Base-by-base conservation (phyloP, 2,113 vertebrate species). In the Procavia capensis region DNA sequence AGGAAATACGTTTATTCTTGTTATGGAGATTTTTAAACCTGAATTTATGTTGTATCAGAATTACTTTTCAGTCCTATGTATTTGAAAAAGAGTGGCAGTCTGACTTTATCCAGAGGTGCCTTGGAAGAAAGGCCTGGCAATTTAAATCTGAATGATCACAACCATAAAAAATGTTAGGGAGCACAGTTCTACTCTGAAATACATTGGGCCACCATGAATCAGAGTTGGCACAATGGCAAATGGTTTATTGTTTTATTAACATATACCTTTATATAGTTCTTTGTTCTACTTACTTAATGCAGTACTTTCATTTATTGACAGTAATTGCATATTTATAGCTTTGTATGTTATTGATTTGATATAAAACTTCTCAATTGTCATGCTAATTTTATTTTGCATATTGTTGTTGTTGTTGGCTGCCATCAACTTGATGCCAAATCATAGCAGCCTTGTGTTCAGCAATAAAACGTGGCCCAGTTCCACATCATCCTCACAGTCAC, bases 1-100 rank as follows among this genome's bases (percentile, higher is more conserved):
- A 86, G 45, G 72, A 74, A 85, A 76, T 68, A 41, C 50, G 54
- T 84, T 93, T 85, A 41, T 93, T 87, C 16, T 93, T 94, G 47
- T 34, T 57, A 17, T 78, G 34, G 11, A 72, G 72, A 63, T 59
- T 84, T 83, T 74, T 29, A 34, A 19, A 80, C 43, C 75, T 95
- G 76, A 75, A 76, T 19, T 88, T 72, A 57, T 31, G 85, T 72
- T n/a, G 43, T 83, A 59, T 20, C 36, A 74, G 78, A 68, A 25
- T 57, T 66, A 82, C 41, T 72, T 82, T 76, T 59, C 20, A 78
- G 45, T 85, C 39, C 34, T 59, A 79, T 39, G 45, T 34, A 27
- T 79, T 83, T 68, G 54, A 41, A 45, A 84, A 70, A 36, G n/a
- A 27, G 19, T 63, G n/a, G 13, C n/a, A 70, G 66, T 70, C 36